Base-by-base conservation (phyloP, 2,113 vertebrate species). In the Galeopterus variegatus region DNA sequence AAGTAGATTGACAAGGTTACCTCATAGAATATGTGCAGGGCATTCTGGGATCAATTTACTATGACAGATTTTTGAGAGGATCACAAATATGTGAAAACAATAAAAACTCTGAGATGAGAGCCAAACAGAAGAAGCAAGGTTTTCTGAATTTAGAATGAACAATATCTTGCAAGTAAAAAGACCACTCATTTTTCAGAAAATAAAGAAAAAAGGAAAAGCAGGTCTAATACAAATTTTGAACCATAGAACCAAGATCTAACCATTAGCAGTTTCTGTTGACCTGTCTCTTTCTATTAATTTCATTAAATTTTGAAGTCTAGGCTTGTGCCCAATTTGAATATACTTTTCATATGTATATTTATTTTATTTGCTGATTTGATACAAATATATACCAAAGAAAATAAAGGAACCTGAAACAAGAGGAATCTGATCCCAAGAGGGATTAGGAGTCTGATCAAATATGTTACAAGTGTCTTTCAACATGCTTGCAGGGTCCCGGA, bases 261-360 rank as follows among this genome's bases (percentile, higher is more conserved):
- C 15, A 64, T 48, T 62, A n/a, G 8, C 81, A 88, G 11, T 4
- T 60, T 56, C 52, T 76, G 92, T 77, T 14, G 36, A 82, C 50
- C 21, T 19, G 62, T n/a, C 26, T 21, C 4, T 54, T 33, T 76
- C 41, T 73, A 87, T 21, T 52, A 62, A 81, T 60, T 28, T 77
- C 23, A 92, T 81, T 81, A 85, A 54, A 86, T 86, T 96, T 88
- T 90, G 12, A 62, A 73, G 86, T 24, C 50, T 73, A 31, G 26
- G 15, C 28, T 88, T 70, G 36, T 86, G 19, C 1, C 33, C 54
- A 86, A n/a, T 24, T 81, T 70, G 48, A 58, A 60, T 12, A 41
- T 64, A 45, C 12, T 41, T 77, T 73, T 83, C 3, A 58, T 12
- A 24, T 41, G 65, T 88, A 64, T 2, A 24, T 45, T 56, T 65